Evolutionary conservation across 2,888 invertebrate species (phyloP).

Genomic region (Kryphioiulus occultus): DNA sequence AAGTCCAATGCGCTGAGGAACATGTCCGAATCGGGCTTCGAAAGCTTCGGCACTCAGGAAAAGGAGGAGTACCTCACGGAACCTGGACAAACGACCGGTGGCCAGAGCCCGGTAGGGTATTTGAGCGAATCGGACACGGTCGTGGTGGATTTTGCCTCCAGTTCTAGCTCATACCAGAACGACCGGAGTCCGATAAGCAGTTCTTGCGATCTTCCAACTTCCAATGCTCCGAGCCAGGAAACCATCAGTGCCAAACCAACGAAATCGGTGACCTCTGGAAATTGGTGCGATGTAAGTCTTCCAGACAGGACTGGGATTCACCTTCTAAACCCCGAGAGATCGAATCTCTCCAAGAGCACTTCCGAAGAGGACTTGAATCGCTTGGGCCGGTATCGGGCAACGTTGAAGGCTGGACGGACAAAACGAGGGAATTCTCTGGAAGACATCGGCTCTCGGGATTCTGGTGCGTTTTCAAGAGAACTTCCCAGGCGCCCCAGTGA

Average conservation of each 20-base stretch:
- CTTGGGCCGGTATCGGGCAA: background rate
- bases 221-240: background rate
- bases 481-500: background rate
- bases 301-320: background rate
- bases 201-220: background rate
- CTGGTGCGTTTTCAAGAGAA: background rate
- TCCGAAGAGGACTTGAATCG: slow-evolving; percentile 2
- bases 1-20: background rate
- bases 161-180: background rate
- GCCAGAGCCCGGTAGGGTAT: background rate
- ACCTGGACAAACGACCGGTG: background rate
- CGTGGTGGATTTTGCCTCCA: background rate
- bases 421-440: background rate
- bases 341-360: background rate
- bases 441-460: background rate
- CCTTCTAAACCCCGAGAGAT: background rate
- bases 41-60: background rate
- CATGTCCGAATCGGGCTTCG: slow-evolving; percentile 29
- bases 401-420: background rate
- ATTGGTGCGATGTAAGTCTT: background rate
- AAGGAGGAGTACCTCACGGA: background rate
- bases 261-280: background rate
- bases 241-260: background rate
- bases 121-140: slow-evolving; percentile 24
- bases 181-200: background rate